Base-by-base conservation (phyloP, 2,888 invertebrate species). In the Trissolcus japonicus region DNA sequence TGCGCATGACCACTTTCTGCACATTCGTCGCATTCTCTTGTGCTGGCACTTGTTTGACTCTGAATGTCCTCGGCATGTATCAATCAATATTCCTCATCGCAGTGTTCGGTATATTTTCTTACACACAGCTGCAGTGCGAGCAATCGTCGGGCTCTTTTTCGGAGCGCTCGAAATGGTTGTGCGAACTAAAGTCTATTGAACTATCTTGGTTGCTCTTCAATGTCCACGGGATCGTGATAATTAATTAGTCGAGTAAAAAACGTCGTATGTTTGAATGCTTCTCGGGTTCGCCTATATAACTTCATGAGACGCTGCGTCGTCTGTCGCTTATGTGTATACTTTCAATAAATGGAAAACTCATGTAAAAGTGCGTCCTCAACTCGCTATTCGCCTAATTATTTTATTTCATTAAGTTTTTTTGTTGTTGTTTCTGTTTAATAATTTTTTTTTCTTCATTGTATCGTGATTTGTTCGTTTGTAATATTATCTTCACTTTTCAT, bases 341-440 rank as follows among this genome's bases (percentile, higher is more conserved):
- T 82, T 81, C 81, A 81, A 81, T 78, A 63, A 78, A 78, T 81
- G 82, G 79, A 81, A 80, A 82, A 82, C 77, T 81, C 79, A 81
- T 80, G 81, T 81, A 81, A 81, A 82, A 81, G 80, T 81, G 80
- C 79, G 80, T 79, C 72, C 66, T 78, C 72, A 77, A 81, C 76
- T 61, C 61, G 76, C 80, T 81, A 81, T 51, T 78, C 66, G 65
- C 43, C 80, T 82, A 82, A 76, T 67, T 76, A 79, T 17, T 51
- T 17, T 2, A 21, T 17, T 80, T 79, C 74, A 74, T 79, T 25
- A 25, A n/a, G n/a, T 25, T 25, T 69, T 14, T 57, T 62, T 43
- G 16, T 56, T 19, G 1, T 54, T 59, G 14, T n/a, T 54, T 63
- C 25, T 35, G 9, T 35, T 35, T 35, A 35, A 35, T 9, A 7